Conservation (phyloP, 2,888 invertebrate species). For the Mesorhabditis sp. region DNA sequence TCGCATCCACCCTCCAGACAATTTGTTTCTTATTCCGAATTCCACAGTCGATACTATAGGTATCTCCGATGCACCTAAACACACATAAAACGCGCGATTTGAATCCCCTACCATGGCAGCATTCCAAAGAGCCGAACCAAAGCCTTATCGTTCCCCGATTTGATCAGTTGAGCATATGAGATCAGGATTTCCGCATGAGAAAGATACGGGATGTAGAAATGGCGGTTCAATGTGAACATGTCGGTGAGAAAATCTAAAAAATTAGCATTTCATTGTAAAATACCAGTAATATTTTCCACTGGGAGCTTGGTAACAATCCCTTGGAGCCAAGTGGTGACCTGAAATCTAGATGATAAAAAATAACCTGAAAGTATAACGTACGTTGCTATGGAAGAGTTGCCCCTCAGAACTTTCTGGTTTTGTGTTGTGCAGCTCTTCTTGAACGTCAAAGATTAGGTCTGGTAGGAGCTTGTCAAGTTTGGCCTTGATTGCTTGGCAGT, state of each 20-base stretch:
- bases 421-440: too few species aligned
- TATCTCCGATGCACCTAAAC: not conserved
- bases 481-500: too few species aligned
- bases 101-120: not conserved
- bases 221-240: not conserved
- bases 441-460: too few species aligned
- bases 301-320: not conserved
- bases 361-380: too few species aligned
- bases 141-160: not conserved
- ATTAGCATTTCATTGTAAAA: not conserved
- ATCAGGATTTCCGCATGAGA: not conserved
- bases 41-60: not conserved
- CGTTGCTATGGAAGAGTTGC: too few species aligned
- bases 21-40: not conserved
- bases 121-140: not conserved
- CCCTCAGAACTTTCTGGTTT: too few species aligned
- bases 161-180: not conserved
- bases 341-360: not conserved
- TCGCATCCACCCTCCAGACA: not conserved
- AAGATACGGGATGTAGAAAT: not conserved
- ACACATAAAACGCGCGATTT: not conserved
- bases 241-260: not conserved
- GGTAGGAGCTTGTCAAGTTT: too few species aligned
- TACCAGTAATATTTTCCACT: not conserved
- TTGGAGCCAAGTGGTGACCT: conserved; percentile 1